These are phyloP conservation scores for Paragorgia papillata DNA, from an alignment of 92 coral and sea anemone species.

Conservation along the genomic window DNA sequence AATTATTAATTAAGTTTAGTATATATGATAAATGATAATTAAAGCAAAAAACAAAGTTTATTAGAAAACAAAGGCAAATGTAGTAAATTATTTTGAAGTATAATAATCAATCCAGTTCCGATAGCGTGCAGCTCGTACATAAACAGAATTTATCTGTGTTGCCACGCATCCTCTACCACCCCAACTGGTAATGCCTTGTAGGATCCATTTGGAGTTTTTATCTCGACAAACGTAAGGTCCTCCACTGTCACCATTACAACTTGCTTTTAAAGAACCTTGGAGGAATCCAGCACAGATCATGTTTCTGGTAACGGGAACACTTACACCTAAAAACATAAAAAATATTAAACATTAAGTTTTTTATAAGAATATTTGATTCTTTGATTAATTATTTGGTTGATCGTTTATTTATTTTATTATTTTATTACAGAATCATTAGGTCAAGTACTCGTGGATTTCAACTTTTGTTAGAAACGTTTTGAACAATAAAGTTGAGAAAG, in stretches of 20 bases:
- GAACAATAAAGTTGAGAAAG: too few species aligned
- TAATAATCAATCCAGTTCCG: background rate
- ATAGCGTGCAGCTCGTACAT: background rate
- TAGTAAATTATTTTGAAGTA: background rate
- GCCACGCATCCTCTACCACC: background rate
- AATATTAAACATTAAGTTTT: too few species aligned
- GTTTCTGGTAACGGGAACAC: background rate
- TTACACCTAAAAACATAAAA: background rate
- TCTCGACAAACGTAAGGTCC: conserved; percentile 1
- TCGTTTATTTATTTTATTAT: too few species aligned
- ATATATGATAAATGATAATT: too few species aligned
- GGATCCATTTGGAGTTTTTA: background rate
- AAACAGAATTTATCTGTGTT: background rate
- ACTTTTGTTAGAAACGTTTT: too few species aligned
- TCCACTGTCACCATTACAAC: background rate
- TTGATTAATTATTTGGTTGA: too few species aligned
- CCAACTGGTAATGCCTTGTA: background rate
- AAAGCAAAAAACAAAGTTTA: too few species aligned
- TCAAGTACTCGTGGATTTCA: too few species aligned
- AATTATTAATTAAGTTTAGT: too few species aligned
- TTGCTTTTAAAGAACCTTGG: background rate
- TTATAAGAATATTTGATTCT: too few species aligned
- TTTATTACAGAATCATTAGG: too few species aligned
- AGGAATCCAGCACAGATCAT: background rate
- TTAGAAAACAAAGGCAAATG: too few species aligned